Conservation (phyloP, 1,140 invertebrate species). For the Sycobia sp. region DNA sequence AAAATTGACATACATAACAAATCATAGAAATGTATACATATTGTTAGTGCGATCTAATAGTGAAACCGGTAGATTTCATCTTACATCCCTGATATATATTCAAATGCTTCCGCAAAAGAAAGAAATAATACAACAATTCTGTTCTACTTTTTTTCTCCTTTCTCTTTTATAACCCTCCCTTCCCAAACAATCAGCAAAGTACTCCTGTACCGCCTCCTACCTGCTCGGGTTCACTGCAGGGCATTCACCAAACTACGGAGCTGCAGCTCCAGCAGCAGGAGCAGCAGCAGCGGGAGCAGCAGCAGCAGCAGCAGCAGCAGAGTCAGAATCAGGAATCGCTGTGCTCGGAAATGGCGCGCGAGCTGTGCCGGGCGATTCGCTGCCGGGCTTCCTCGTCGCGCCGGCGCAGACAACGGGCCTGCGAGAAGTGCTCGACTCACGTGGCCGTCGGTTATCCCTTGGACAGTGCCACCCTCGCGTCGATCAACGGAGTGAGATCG, state of each 20-base stretch:
- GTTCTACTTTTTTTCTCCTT: no score
- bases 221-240: constrained; percentile 55
- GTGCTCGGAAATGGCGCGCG: constrained; percentile 82
- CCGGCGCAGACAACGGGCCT: constrained; percentile 67
- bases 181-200: no score
- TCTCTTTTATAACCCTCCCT: no score
- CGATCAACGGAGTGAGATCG: constrained; percentile 58
- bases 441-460: constrained; percentile 58
- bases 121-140: no score
- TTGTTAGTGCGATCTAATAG: no score
- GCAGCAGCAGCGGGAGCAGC: constrained; percentile 50
- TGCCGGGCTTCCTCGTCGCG: constrained; percentile 68
- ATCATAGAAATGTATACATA: no score
- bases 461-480: constrained; percentile 56
- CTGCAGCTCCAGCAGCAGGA: constrained; percentile 47
- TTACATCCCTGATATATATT: no score
- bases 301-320: constrained; percentile 49
- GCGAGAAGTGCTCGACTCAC: constrained; percentile 69
- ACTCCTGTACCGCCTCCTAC: constrained; percentile 44
- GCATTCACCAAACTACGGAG: constrained; percentile 52
- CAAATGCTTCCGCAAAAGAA: no score
- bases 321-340: constrained; percentile 70
- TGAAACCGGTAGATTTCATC: no score
- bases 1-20: no score
- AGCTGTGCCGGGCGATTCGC: constrained; percentile 77